Evolutionary conservation across 2,797 vertebrate species (phyloP), one percentile per base, ranked within the genome.

Genomic region (Staurois parvus): DNA sequence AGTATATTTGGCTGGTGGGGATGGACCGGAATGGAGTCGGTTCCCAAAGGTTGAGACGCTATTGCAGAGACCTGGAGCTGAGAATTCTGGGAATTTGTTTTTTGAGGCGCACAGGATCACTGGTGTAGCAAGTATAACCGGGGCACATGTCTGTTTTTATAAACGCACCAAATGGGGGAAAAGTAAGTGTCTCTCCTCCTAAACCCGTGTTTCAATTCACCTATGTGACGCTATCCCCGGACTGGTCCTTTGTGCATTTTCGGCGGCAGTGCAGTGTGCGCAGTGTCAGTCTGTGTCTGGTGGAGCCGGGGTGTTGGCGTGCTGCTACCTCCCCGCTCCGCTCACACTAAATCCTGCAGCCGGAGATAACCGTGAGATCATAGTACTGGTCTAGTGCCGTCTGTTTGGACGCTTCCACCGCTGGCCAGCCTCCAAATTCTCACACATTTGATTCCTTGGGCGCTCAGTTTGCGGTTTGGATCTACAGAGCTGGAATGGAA

Each of bases 351-450:
- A 93, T 92, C 91, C 90, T 94, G 91, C 89, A 92, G 96, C 97
- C 97, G 95, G 81, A 99, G 92, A 97, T 66, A 80, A 91, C 1
- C 68, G 13, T 94, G 97, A 96, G 95, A 95, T 97, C 97, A 98
- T 98, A 99, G 97, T 98, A 98, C 97, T 97, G 97, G 95, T 91
- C 93, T 88, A 95, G 94, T 97, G 96, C 95, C 69, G 94, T 96
- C 94, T 91, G 73, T 82, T n/a, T 79, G 32, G 95, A 95, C 95
- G 74, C 81, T 72, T 79, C 72, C 86, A 92, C 93, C 95, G 92
- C 95, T 91, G 95, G 90, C 90, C 96, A 94, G 93, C 93, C 94
- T 94, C 94, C 94, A 91, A 72, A 89, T 79, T 92, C 92, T 93
- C 93, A 79, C 42, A 94, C 91, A 94, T 72, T 21, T 52, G 26